These are phyloP conservation scores for Pongo abelii DNA, from an alignment of 2,113 vertebrate genomes.

Conservation along the genomic window DNA sequence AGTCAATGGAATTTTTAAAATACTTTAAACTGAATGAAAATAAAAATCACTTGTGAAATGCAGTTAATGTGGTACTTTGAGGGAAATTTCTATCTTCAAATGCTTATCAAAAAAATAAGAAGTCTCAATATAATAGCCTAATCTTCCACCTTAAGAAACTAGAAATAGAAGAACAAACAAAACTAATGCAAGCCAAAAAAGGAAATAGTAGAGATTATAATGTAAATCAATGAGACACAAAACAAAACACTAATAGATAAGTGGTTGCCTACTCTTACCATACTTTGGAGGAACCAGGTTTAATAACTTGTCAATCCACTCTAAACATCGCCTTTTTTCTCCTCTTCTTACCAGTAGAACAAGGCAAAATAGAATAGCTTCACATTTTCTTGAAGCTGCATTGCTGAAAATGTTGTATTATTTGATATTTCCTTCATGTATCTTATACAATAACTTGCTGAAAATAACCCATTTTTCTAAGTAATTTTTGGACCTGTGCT, in stretches of 20 bases:
- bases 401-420: slow-evolving; percentile 23
- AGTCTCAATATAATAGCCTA: background rate
- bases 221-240: background rate
- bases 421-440: background rate
- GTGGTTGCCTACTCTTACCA: too few species aligned
- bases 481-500: slow-evolving; percentile 39
- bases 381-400: background rate
- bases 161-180: background rate
- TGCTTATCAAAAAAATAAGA: background rate
- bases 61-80: background rate
- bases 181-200: background rate
- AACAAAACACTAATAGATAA: background rate
- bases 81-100: background rate
- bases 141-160: background rate
- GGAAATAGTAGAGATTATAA: background rate
- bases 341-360: slow-evolving; percentile 17
- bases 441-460: slow-evolving; percentile 34
- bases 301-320: background rate
- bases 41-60: background rate
- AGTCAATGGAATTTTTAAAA: background rate
- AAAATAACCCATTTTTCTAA: slow-evolving; percentile 54
- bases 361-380: background rate
- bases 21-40: slow-evolving; percentile 6
- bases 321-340: background rate
- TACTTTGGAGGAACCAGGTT: background rate